phyloP scores from a whole-genome alignment of 2,113 vertebrate species.

The Tiliqua scincoides region DNA sequence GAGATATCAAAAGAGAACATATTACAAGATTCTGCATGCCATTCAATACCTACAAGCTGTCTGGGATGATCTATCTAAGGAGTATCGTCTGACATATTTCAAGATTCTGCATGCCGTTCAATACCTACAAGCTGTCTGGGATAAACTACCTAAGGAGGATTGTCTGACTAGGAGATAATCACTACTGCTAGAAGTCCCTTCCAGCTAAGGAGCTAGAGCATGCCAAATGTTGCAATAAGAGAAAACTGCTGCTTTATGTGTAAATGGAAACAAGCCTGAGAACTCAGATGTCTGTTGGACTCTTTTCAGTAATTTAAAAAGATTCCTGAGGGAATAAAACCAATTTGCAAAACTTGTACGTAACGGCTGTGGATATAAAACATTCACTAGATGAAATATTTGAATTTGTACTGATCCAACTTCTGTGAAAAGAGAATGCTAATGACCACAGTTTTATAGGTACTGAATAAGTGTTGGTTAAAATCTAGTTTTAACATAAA shows the following conservation, averaged over 20 bases:
- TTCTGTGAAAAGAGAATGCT: background rate
- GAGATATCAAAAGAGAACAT: constrained; percentile 2
- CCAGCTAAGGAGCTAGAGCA: background rate
- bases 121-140: background rate
- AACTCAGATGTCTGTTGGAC: background rate
- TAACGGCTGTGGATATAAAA: background rate
- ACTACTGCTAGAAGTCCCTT: background rate
- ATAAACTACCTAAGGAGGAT: constrained; percentile 5
- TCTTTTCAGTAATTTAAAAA: constrained; percentile 10
- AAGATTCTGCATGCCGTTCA: background rate
- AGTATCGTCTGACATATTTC: background rate
- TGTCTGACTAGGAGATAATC: constrained; percentile 10
- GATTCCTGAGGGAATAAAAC: background rate
- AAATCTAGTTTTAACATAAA: background rate
- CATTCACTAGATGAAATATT: background rate
- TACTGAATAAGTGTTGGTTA: too few relatives aligned
- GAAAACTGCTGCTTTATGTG: constrained; percentile 9
- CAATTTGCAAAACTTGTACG: too few relatives aligned
- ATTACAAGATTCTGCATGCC: background rate
- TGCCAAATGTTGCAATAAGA: background rate
- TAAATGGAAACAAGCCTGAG: background rate
- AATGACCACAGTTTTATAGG: background rate
- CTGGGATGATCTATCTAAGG: constrained; percentile 6
- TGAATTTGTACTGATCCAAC: background rate
- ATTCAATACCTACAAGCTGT: background rate